Evolutionary conservation across 37 sponge, comb jelly and placozoan genomes (phyloP), one percentile per base, ranked within the genome.

Genomic region (Tethya wilhelma): DNA sequence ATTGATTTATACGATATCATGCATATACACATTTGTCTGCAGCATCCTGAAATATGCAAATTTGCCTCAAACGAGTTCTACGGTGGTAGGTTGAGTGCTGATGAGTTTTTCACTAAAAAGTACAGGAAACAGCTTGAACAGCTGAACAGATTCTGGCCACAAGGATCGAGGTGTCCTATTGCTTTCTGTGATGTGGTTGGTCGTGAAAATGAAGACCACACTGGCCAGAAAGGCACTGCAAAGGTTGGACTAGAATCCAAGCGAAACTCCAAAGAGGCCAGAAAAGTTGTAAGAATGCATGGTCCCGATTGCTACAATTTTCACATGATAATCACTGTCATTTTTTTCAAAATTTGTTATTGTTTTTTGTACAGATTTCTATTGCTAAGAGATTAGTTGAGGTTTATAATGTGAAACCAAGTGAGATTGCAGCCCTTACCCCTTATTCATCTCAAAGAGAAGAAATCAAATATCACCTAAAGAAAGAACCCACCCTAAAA

Each of bases 371-470:
- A 1, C 39, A 80, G 80, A 76, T 39, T 0, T 26, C 73, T n/a
- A 74, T 80, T 56, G 74, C 57, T 23, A 25, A 67, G 17, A 38
- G 12, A 1, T 38, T 80, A 0, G 33, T 69, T 8, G 12, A 33
- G 19, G 34, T 67, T 0, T 67, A 69, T 41, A 41, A 6, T 32
- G 69, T 80, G 28, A 11, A 73, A 23, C 32, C 62, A 1, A 2
- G 32, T 26, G 49, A 79, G 8, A 71, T 87, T 31, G 87, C 87
- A 41, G 76, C 62, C 26, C 75, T 87, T 6, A 87, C 87, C 25
- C 87, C 87, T 32, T 87, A 87, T 70, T 66, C 67, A 28, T 81
- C 81, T 74, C 87, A 87, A 34, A 87, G 62, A 38, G 60, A 76
- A 38, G 31, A 71, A 30, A 57, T 80, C 3, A 45, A 49, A 25